Conservation (phyloP, 2,113 vertebrate genomes). For the Pycnonotus jocosus region DNA sequence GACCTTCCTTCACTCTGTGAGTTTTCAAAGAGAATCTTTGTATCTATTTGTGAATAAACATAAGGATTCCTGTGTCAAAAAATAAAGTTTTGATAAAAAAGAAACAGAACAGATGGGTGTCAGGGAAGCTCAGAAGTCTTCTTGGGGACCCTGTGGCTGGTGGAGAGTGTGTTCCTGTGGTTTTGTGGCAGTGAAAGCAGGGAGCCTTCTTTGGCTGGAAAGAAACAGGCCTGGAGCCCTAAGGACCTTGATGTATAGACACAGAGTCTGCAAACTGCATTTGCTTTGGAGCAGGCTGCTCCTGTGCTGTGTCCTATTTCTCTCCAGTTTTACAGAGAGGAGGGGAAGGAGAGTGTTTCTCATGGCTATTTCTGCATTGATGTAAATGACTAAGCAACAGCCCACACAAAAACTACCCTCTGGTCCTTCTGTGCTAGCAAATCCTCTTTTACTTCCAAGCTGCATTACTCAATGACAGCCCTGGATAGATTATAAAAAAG, state of each 20-base stretch:
- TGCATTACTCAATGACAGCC: background rate
- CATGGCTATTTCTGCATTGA: background rate
- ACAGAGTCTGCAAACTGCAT: background rate
- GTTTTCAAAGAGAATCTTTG: background rate
- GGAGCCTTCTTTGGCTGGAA: background rate
- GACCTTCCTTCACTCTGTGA: background rate
- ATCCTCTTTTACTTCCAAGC: background rate
- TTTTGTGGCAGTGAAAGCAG: background rate
- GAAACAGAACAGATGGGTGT: background rate
- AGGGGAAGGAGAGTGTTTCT: background rate
- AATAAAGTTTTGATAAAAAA: background rate
- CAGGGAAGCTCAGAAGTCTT: background rate
- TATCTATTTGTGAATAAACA: background rate
- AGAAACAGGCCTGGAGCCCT: background rate
- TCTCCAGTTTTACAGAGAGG: background rate
- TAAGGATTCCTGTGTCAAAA: background rate
- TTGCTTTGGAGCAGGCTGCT: background rate
- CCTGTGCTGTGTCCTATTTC: background rate
- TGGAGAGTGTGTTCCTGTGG: background rate
- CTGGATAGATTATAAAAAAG: background rate
- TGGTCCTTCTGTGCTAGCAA: background rate
- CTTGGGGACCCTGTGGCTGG: background rate
- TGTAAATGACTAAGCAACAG: background rate
- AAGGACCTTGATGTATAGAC: background rate
- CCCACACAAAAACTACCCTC: background rate